Conservation (phyloP, 2,113 vertebrate species). For the Myodes glareolus region DNA sequence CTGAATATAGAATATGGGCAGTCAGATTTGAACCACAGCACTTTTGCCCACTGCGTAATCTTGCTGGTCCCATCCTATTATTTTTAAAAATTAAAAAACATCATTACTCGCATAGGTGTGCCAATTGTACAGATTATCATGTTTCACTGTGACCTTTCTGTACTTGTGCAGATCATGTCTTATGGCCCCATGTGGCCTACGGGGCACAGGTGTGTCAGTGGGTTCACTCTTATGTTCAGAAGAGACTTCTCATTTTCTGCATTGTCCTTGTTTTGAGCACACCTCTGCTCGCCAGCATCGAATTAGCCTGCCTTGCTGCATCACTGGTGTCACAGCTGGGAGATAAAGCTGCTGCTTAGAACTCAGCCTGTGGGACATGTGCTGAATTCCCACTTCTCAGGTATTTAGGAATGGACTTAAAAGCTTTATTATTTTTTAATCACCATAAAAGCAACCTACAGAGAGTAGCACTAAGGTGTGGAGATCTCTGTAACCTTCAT, state of each 20-base stretch:
- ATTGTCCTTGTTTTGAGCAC: neutral
- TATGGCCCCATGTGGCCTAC: neutral
- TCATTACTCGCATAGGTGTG: neutral
- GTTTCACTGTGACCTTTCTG: neutral
- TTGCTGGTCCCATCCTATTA: neutral
- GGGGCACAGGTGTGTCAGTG: no score
- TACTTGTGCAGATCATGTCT: neutral
- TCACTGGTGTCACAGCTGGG: neutral
- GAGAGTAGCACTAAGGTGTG: conserved; percentile 16
- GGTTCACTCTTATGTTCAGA: neutral
- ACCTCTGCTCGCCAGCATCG: neutral
- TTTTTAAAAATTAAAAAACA: neutral
- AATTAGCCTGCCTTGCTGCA: neutral
- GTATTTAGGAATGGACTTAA: neutral
- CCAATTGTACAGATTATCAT: neutral
- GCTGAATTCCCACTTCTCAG: neutral
- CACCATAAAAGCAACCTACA: neutral
- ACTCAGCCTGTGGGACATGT: neutral
- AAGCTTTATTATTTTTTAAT: neutral
- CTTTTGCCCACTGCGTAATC: neutral
- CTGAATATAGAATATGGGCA: neutral
- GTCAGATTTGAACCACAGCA: neutral
- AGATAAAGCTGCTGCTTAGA: neutral
- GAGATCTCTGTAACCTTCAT: neutral
- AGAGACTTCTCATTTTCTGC: neutral